These are phyloP conservation scores for Acanthopleura granulata DNA, from an alignment of 2,888 invertebrate genomes.

Conservation along the genomic window DNA sequence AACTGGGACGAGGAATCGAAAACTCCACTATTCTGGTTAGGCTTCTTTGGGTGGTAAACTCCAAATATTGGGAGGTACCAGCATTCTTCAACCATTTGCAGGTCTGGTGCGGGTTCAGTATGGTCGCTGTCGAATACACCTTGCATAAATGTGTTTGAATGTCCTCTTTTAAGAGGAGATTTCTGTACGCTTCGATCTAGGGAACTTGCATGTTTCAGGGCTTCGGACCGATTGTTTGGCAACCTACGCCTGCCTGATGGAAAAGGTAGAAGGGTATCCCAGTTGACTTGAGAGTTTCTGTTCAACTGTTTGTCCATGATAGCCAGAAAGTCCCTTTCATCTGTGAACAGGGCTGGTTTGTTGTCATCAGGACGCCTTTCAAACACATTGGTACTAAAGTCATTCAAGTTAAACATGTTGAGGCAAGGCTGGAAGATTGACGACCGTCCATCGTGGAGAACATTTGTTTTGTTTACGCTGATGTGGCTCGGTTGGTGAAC, in stretches of 20 bases:
- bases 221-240: constrained; percentile 26
- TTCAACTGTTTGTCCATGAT: constrained; percentile 21
- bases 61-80: constrained; percentile 26
- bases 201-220: not conserved
- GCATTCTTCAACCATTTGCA: constrained; percentile 23
- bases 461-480: constrained; percentile 24
- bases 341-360: constrained; percentile 20
- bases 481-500: constrained; percentile 23
- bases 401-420: constrained; percentile 22
- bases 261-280: constrained; percentile 27
- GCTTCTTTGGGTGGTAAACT: constrained; percentile 33
- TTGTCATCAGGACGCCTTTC: constrained; percentile 22
- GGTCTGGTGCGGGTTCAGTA: constrained; percentile 30
- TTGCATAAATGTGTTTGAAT: constrained; percentile 21
- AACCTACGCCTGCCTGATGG: constrained; percentile 16
- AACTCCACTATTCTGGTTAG: no score
- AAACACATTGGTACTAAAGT: constrained; percentile 8
- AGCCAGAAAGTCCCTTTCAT: constrained; percentile 23
- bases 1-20: no score
- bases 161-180: constrained; percentile 20
- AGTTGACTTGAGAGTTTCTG: constrained; percentile 21
- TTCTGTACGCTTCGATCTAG: not conserved
- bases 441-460: constrained; percentile 22
- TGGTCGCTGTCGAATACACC: not conserved
- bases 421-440: constrained; percentile 30